Percentiles rank a stretch among this genome's conserved stretches.
These are phyloP conservation scores for Andricus quercusramuli DNA, from an alignment of 2,888 invertebrate species.

Conservation along the genomic window DNA sequence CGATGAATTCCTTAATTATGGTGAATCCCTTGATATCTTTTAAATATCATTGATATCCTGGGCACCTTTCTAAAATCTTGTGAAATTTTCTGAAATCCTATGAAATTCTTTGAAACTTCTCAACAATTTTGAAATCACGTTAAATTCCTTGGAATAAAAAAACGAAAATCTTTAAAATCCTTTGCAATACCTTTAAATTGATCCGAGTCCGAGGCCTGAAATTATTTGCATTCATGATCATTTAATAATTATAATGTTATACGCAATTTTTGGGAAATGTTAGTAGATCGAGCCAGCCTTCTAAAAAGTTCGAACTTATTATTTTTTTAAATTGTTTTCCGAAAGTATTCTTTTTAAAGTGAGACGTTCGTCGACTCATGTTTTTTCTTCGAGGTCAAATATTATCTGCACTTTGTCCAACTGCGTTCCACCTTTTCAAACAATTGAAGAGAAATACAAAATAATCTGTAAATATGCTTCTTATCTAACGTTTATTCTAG, in stretches of 20 bases:
- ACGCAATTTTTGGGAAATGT: background rate
- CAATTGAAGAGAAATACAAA: background rate
- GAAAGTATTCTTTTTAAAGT: background rate
- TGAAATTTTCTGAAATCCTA: no score
- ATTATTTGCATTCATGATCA: background rate
- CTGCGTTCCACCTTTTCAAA: background rate
- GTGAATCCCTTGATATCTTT: no score
- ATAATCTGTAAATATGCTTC: background rate
- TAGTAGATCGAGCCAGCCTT: background rate
- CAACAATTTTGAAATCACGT: no score
- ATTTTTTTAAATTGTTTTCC: background rate
- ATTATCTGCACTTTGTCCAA: background rate
- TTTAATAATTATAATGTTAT: background rate
- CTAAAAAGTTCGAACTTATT: background rate
- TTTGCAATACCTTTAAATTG: no score
- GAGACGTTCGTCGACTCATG: background rate
- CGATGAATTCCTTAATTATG: no score
- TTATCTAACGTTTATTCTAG: background rate
- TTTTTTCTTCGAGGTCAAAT: background rate
- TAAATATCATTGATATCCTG: no score
- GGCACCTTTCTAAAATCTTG: no score
- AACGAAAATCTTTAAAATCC: no score
- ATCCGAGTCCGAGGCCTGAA: no score
- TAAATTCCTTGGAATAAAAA: no score
- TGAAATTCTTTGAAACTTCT: no score